A percentile compares a stretch with the other conserved stretches of the same genome.
Evolutionary conservation across 1,140 invertebrate genomes (phyloP).

Genomic region (Centruroides vittatus): DNA sequence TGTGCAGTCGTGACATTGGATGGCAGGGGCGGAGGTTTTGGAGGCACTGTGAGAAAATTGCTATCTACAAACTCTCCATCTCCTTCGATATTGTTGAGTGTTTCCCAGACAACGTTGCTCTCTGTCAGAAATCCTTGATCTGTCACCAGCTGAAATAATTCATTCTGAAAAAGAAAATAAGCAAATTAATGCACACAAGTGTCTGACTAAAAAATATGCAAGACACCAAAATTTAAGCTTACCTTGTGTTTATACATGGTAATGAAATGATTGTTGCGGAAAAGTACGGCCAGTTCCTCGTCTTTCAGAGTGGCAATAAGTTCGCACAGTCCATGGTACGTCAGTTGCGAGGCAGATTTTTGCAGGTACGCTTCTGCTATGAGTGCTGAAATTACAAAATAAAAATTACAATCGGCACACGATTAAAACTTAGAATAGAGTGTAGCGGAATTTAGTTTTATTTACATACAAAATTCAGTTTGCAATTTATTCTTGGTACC

Average conservation of each 20-base stretch:
- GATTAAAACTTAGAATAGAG: too few relatives aligned
- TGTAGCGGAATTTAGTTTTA: too few relatives aligned
- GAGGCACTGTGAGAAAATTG: conserved; percentile 31
- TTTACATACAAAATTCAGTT: too few relatives aligned
- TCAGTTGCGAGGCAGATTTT: conserved; percentile 39
- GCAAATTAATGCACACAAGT: too few relatives aligned
- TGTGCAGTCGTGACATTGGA: conserved; percentile 21
- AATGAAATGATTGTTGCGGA: conserved; percentile 47
- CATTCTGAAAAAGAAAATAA: conserved; percentile 26
- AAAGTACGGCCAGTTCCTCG: conserved; percentile 41
- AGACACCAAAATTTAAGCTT: conserved; percentile 13
- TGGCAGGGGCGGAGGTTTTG: conserved; percentile 20
- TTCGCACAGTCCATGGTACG: conserved; percentile 41
- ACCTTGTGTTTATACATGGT: conserved; percentile 40
- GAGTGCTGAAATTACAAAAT: conserved; percentile 24
- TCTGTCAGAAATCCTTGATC: conserved; percentile 46
- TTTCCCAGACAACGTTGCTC: conserved; percentile 43
- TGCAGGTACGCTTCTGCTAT: conserved; percentile 42
- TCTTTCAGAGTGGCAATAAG: conserved; percentile 34
- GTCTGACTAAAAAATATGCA: neutral
- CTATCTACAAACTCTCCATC: conserved; percentile 41
- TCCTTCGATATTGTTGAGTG: conserved; percentile 42
- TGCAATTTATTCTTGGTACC: too few relatives aligned
- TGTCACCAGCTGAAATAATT: conserved; percentile 42
- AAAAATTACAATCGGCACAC: neutral